Conservation (phyloP, 2,888 invertebrate genomes). For the Rhogogaster chlorosoma region DNA sequence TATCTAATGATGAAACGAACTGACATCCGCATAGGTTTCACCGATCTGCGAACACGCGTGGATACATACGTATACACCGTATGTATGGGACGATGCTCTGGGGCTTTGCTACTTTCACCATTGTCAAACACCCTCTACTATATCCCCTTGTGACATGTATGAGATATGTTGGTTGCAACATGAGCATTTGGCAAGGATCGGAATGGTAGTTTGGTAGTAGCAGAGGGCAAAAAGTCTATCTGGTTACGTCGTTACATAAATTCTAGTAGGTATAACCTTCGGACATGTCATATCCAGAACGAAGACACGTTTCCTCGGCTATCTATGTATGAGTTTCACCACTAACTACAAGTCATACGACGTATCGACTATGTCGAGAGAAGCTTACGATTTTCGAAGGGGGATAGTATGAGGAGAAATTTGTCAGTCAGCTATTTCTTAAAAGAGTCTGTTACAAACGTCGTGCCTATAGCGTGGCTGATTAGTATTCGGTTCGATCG, state of each 20-base stretch:
- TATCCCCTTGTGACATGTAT: conserved; percentile 19
- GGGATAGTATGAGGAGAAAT: not conserved
- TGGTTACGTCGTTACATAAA: conserved; percentile 49
- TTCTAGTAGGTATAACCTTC: conserved; percentile 40
- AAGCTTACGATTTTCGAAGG: too few relatives aligned
- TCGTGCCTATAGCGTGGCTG: not conserved
- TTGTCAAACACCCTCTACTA: conserved; percentile 20
- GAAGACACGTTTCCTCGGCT: conserved; percentile 10
- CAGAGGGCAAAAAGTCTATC: conserved; percentile 41
- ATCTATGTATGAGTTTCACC: not conserved
- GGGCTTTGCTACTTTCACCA: conserved; percentile 6
- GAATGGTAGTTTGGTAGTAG: not conserved
- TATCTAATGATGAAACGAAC: not conserved
- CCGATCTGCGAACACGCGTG: not conserved
- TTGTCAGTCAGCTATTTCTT: not conserved
- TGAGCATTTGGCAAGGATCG: conserved; percentile 42
- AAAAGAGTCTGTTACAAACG: not conserved
- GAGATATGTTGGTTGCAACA: conserved; percentile 30
- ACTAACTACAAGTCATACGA: too few relatives aligned
- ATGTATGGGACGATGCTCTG: conserved; percentile 2
- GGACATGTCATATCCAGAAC: conserved; percentile 38
- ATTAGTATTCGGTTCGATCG: conserved; percentile 21
- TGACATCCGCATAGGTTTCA: not conserved
- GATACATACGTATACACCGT: not conserved
- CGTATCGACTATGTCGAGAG: too few relatives aligned